Base-by-base conservation (phyloP, 2,888 invertebrate species). In the Iselma pallidipennis region DNA sequence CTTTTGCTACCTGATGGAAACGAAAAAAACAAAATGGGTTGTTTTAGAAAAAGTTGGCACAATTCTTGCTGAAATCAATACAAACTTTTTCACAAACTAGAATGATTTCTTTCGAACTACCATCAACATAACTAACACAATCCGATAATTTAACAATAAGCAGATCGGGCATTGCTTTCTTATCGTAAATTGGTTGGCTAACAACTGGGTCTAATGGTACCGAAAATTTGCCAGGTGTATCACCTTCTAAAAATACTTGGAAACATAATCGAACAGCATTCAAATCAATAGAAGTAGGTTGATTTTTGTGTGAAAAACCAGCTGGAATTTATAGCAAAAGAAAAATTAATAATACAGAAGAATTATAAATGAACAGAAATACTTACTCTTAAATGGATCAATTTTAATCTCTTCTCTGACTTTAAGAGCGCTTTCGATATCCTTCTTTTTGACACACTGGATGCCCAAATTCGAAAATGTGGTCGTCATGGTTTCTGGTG, bases 391-490 rank as follows among this genome's bases (percentile, higher is more conserved):
- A 81, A 90, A 98, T 6, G 98, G 98, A 85, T 98, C 97, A 4
- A 98, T 95, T 67, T 93, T 85, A 61, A 94, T 90, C 72, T 90
- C 88, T 81, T 95, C 92, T 65, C 97, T 84, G 49, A 89, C 84
- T 74, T 86, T 87, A 12, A 98, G 85, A 19, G 95, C 92, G 10
- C 89, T 88, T 69, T 93, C 93, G 64, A 98, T 94, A 78, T 97
- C 97, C 77, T 92, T 92, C 76, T 94, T 92, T 84, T 97, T 97
- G 31, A 96, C 96, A 83, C 98, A 98, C 80, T 98, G 97, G 71
- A 98, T 96, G 63, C 98, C 97, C 74, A 98, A 87, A 84, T 96
- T 96, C 71, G 93, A 91, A 82, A 97, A 96, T 67, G 90, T 88
- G 59, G 91, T 90, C 45, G 88, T 86, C 89, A 91, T 91, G 61